Evolutionary conservation across 2,113 vertebrate species (phyloP).

Genomic region (Hemiscyllium ocellatum): DNA sequence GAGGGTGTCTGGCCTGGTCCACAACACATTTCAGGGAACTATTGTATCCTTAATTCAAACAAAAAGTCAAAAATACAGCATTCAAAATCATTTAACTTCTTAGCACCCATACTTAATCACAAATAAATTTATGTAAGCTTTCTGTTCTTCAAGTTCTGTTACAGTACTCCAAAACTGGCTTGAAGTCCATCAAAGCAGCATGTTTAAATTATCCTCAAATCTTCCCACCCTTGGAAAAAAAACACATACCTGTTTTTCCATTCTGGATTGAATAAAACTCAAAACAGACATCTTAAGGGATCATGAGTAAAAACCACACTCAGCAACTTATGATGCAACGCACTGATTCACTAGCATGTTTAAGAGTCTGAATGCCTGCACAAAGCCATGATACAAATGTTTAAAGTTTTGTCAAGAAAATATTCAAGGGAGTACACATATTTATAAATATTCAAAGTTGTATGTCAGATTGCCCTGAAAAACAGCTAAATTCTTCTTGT

Average conservation of each 20-base stretch:
- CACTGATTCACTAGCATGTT: not conserved
- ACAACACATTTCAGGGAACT: not conserved
- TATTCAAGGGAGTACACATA: not conserved
- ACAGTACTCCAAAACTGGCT: too few relatives aligned
- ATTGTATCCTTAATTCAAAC: not conserved
- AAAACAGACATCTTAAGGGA: not conserved
- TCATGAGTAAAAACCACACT: not conserved
- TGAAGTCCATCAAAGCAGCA: not conserved
- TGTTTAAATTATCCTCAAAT: not conserved
- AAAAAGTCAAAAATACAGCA: not conserved
- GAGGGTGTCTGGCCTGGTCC: too few relatives aligned
- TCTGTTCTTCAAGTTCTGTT: not conserved
- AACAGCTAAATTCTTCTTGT: not conserved
- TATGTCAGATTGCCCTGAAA: not conserved
- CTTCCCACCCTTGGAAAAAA: not conserved
- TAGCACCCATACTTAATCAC: not conserved
- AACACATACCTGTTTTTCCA: not conserved
- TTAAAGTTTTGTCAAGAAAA: not conserved
- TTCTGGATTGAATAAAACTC: not conserved
- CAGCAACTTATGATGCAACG: not conserved
- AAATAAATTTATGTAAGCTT: not conserved
- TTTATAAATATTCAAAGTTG: not conserved
- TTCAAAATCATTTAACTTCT: not conserved
- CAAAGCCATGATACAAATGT: not conserved
- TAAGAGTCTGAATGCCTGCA: not conserved